A percentile compares a stretch with the other conserved stretches of the same genome.
These are phyloP conservation scores for Puma concolor DNA, from an alignment of 2,113 vertebrate genomes.

Conservation along the genomic window DNA sequence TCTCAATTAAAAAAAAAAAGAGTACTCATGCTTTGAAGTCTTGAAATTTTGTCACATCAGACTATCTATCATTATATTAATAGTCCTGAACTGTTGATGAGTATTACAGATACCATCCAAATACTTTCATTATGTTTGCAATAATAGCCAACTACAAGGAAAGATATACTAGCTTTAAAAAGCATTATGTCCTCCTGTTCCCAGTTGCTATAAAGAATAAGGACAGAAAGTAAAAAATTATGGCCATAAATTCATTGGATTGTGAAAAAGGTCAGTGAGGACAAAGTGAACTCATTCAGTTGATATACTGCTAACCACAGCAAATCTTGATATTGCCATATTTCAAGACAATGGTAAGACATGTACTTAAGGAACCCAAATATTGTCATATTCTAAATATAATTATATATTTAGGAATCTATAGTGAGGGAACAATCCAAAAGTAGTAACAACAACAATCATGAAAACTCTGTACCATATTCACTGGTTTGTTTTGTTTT, in stretches of 20 bases:
- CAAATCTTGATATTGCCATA: not conserved
- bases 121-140: not conserved
- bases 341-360: not conserved
- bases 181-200: constrained; percentile 6
- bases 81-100: not conserved
- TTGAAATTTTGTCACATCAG: not conserved
- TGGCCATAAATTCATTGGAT: not conserved
- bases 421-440: not conserved
- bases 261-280: not conserved
- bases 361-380: not conserved
- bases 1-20: not conserved
- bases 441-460: not conserved
- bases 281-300: not conserved
- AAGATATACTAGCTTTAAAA: constrained; percentile 31
- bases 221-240: not conserved
- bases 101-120: not conserved
- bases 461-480: not conserved
- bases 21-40: not conserved
- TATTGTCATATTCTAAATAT: not conserved
- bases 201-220: not conserved
- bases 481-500: not conserved
- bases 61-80: not conserved
- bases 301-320: not conserved
- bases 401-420: not conserved
- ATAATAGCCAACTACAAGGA: constrained; percentile 29